Evolutionary conservation across 2,113 vertebrate species (phyloP).

Genomic region (Bubo bubo): DNA sequence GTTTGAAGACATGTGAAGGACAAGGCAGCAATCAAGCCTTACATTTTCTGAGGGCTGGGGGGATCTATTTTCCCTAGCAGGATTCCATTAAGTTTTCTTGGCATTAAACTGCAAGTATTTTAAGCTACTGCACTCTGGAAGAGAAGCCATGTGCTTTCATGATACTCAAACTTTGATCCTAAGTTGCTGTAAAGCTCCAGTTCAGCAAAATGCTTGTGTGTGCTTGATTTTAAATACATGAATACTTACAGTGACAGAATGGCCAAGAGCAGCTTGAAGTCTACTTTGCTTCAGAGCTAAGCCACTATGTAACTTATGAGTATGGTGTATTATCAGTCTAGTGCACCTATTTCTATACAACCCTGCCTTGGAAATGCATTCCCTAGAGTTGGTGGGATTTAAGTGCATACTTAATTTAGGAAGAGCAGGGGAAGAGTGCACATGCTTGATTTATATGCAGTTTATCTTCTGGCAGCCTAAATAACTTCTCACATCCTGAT

Average conservation of each 20-base stretch:
- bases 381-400: not conserved
- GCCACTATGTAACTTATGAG: conserved; percentile 52
- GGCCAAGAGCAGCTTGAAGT: conserved; percentile 59
- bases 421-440: not conserved
- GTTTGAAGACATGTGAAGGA: not conserved
- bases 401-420: conserved; percentile 36
- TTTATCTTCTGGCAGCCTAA: conserved; percentile 49
- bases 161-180: conserved; percentile 44
- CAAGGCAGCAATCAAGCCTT: not conserved
- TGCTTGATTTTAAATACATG: conserved; percentile 63
- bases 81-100: conserved; percentile 48
- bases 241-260: conserved; percentile 57
- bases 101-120: conserved; percentile 47
- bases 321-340: conserved; percentile 30
- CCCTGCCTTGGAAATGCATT: conserved; percentile 10
- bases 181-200: conserved; percentile 60
- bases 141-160: conserved; percentile 27
- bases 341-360: conserved; percentile 42
- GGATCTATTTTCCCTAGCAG: not conserved
- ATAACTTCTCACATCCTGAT: conserved; percentile 25
- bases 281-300: conserved; percentile 55
- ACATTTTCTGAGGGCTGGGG: not conserved
- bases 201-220: conserved; percentile 46
- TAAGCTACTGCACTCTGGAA: conserved; percentile 20
- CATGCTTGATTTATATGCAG: conserved; percentile 20